Conservation (phyloP, 2,888 invertebrate species). For the Cephus rjabovi region DNA sequence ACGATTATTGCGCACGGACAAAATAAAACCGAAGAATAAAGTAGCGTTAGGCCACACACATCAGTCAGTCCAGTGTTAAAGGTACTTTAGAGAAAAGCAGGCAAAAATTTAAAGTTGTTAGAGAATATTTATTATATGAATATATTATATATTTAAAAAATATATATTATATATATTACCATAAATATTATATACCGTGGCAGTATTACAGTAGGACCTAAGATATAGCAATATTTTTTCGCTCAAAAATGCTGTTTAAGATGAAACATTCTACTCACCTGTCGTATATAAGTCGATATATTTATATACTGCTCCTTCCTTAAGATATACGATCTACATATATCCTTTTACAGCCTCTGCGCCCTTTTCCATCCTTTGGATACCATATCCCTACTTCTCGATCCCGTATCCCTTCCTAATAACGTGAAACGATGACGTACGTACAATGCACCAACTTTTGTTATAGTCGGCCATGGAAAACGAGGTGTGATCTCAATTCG, state of each 20-base stretch:
- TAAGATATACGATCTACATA: constrained; percentile 10
- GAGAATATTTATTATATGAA: constrained; percentile 30
- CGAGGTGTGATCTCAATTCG: not conserved
- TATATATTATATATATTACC: constrained; percentile 25
- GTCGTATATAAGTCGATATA: constrained; percentile 20
- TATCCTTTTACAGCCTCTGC: constrained; percentile 15
- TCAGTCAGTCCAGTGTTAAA: not conserved
- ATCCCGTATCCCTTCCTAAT: not conserved
- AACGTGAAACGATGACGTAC: constrained; percentile 2
- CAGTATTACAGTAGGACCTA: constrained; percentile 58
- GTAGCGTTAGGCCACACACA: not conserved
- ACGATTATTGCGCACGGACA: not conserved
- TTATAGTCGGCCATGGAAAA: constrained; percentile 1
- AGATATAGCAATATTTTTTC: constrained; percentile 57
- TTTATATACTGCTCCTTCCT: constrained; percentile 17
- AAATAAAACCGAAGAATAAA: not conserved
- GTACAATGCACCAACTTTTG: constrained; percentile 10
- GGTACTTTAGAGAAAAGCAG: not conserved
- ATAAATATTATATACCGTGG: constrained; percentile 47
- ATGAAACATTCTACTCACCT: constrained; percentile 4
- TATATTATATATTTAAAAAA: constrained; percentile 16
- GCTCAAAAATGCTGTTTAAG: constrained; percentile 39
- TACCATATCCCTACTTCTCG: not conserved
- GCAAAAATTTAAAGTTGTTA: constrained; percentile 21
- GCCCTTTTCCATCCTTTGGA: not conserved